Base-by-base conservation (phyloP, 1,140 invertebrate genomes). In the Aphaenogaster floridana region DNA sequence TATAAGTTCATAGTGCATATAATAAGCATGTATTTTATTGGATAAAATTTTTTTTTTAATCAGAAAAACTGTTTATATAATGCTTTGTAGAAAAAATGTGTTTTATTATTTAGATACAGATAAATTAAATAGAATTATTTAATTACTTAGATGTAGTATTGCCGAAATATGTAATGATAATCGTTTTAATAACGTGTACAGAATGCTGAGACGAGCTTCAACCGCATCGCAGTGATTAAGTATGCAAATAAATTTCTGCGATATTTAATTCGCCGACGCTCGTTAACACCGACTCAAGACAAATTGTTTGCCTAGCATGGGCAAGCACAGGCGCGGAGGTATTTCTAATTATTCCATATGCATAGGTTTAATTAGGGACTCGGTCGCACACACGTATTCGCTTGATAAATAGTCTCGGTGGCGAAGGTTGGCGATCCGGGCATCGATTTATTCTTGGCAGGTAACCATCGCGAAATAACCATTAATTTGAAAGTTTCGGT, bases 361-460 rank as follows among this genome's bases (percentile, higher is more conserved):
- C 90, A 91, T 88, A 91, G 84, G 88, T 91, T 93, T 93, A 89
- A 93, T 92, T 87, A 91, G 87, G 87, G 88, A 84, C 77, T 89
- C 85, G 91, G 88, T 93, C 78, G 66, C 21, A 50, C 66, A 69
- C 66, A 77, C 88, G 91, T 89, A 87, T 76, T 59, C 72, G 61
- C 64, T 87, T 92, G 93, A 92, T 92, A 89, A 92, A 93, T 93
- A 87, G 89, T 84, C 83, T n/a, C 42, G 17, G 86, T 90, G 91
- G 86, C 92, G 91, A 93, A 93, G 91, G 93, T 92, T 87, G 84
- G 72, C 74, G 88, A 89, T 76, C 57, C 48, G 66, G 54, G 79
- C 92, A 93, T 93, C 93, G 92, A 93, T 93, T 90, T 86, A 89
- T 86, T 66, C 71, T 72, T 87, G 91, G 86, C 91, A 91, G 86